Conservation (phyloP, 2,797 vertebrate genomes). For the Sebastes vulpes region DNA sequence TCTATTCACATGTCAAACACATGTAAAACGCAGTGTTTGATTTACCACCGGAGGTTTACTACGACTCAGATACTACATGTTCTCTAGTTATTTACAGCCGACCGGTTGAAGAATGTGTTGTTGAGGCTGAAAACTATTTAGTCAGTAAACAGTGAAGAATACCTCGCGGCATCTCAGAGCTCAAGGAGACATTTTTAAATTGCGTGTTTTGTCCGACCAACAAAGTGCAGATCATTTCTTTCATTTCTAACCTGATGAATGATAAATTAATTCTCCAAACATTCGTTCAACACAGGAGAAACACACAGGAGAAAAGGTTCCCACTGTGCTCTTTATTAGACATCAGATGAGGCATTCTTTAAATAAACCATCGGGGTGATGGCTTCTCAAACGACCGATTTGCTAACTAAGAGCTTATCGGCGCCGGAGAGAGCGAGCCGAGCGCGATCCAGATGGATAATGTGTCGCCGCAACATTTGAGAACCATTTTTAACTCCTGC, state of each 20-base stretch:
- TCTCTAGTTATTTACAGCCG: not conserved
- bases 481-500: not conserved
- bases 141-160: not conserved
- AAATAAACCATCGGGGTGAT: slow-evolving; percentile 1
- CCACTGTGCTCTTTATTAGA: not conserved
- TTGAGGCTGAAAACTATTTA: not conserved
- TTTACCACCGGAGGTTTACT: not conserved
- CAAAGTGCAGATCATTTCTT: not conserved
- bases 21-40: slow-evolving; percentile 12
- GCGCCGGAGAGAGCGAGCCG: not conserved
- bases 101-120: not conserved
- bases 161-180: not conserved
- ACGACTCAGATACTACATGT: not conserved
- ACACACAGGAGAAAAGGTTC: not conserved
- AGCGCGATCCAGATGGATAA: slow-evolving; percentile 17
- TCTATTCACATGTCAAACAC: slow-evolving; percentile 16
- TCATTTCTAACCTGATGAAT: not conserved
- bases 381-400: not conserved
- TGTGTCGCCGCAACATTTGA: not conserved
- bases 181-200: not conserved
- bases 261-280: not conserved
- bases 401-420: not conserved
- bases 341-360: not conserved
- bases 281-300: not conserved
- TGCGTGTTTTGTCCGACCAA: not conserved